Base-by-base conservation (phyloP, 2,113 vertebrate species). In the Leiothrix lutea region DNA sequence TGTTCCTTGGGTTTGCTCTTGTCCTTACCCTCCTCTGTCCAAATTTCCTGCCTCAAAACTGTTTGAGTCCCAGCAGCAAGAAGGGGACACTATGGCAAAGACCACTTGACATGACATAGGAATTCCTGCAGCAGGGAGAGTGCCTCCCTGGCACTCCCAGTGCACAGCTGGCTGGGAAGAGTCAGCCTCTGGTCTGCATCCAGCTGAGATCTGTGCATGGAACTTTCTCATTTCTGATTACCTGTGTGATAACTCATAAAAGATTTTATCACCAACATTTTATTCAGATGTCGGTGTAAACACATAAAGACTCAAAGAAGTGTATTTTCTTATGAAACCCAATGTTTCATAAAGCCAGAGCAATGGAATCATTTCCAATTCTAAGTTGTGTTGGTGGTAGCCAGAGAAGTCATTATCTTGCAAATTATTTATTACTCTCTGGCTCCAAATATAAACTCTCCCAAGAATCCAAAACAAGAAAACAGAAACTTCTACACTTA, bases 61-160 rank as follows among this genome's bases (percentile, higher is more conserved):
- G 64, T 31, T 62, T 6, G 22, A 65, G 33, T 79, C 48, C 12
- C 33, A 60, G 79, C 33, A 80, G 25, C 35, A 53, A 57, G 42
- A 19, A 77, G 7, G 4, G 19, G 16, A 57, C 13, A 5, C 9
- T 20, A 3, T 14, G 31, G 26, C 25, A 47, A 65, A 50, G 35
- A 16, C 12, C 8, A 21, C 20, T 6, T 0, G 0, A n/a, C 5
- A 19, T 2, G 21, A 36, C 42, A 53, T 0, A 72, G 57, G 20
- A 88, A 90, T 92, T 90, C n/a, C 51, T 54, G 29, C 35, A n/a
- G 35, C 64, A 86, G 58, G n/a, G 12, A 79, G 3, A 73, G 17
- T 22, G 22, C 42, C 54, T 86, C 58, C 26, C n/a, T n/a, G n/a
- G n/a, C n/a, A n/a, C n/a, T n/a, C n/a, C n/a, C n/a, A n/a, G 47